Conservation (phyloP, 2,797 vertebrate genomes). For the Poecilia gillii region DNA sequence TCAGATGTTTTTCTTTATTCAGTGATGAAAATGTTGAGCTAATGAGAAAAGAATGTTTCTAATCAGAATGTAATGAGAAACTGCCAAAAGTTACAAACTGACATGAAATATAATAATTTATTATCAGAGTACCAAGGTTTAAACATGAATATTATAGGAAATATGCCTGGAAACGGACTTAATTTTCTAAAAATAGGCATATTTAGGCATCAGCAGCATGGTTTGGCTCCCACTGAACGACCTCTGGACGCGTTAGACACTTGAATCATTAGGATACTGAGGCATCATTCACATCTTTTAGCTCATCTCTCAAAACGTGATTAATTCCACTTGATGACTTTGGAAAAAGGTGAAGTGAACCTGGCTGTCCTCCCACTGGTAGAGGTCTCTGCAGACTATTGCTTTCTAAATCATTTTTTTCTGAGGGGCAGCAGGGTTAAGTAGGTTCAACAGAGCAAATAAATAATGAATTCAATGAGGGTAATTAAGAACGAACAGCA, state of each 20-base stretch:
- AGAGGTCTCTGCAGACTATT: conserved; percentile 50
- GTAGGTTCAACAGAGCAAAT: conserved; percentile 76
- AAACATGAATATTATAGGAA: neutral
- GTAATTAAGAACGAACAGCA: conserved; percentile 78
- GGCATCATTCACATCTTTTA: conserved; percentile 10
- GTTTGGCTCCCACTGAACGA: neutral
- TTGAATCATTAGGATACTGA: conserved; percentile 11
- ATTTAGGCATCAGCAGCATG: neutral
- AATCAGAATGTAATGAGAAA: conserved; percentile 41
- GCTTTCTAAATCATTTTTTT: conserved; percentile 61
- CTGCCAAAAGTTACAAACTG: neutral
- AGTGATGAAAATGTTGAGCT: conserved; percentile 12
- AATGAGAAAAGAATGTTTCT: conserved; percentile 23
- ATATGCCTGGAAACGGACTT: neutral
- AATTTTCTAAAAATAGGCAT: neutral
- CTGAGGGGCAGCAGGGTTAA: conserved; percentile 75
- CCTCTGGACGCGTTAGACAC: conserved; percentile 2
- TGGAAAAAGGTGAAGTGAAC: conserved; percentile 58
- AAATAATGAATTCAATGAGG: conserved; percentile 79
- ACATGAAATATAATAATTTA: conserved; percentile 19
- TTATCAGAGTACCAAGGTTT: conserved; percentile 32
- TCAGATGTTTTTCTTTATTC: conserved; percentile 5
- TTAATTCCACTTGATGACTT: conserved; percentile 64
- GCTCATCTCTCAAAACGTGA: conserved; percentile 20
- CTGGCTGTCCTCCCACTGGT: conserved; percentile 54